Conservation (phyloP, 2,797 vertebrate species). For the Phataginus tetradactyla region DNA sequence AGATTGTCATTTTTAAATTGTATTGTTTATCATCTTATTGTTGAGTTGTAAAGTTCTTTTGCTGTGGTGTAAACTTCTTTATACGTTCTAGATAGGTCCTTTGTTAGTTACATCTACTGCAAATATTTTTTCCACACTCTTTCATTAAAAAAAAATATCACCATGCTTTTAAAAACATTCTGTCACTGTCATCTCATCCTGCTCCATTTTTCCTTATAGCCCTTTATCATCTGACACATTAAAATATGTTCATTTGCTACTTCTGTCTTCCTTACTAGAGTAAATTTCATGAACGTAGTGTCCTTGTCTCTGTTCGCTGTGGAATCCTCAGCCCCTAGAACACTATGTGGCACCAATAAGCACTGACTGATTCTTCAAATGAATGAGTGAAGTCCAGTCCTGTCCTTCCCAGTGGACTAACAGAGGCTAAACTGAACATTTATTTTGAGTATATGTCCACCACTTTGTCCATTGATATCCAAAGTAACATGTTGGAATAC, state of each 20-base stretch:
- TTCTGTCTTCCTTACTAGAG: background rate
- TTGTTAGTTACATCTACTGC: background rate
- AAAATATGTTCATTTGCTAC: background rate
- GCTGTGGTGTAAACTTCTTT: background rate
- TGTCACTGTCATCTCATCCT: background rate
- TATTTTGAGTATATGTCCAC: background rate
- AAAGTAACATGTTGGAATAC: background rate
- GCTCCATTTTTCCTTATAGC: background rate
- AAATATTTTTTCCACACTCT: background rate
- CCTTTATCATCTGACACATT: background rate
- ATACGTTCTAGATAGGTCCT: background rate
- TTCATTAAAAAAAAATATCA: background rate
- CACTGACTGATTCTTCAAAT: constrained; percentile 1
- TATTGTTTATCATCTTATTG: background rate
- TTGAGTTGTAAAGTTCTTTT: background rate
- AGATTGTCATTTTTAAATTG: background rate
- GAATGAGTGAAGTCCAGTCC: background rate
- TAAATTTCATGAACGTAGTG: background rate
- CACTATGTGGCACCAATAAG: background rate
- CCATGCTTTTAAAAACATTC: background rate
- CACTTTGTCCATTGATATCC: constrained; percentile 11
- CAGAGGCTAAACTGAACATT: constrained; percentile 16
- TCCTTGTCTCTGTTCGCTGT: background rate
- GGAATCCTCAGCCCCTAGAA: background rate
- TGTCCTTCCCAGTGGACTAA: constrained; percentile 3